Evolutionary conservation across 2,797 vertebrate genomes (phyloP).

Genomic region (Masticophis lateralis): DNA sequence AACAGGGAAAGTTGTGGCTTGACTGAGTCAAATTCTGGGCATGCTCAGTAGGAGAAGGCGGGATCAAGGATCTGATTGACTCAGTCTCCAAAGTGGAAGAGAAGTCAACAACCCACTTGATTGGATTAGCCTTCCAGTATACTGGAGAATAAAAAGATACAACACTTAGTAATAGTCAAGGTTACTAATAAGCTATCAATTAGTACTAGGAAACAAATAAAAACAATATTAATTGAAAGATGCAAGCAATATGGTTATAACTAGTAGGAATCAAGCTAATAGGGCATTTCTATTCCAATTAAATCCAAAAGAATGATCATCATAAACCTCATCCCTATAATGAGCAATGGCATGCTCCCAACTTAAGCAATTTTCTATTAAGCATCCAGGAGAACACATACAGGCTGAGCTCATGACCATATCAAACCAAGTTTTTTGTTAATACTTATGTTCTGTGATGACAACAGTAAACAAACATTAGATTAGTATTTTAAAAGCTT

Average conservation of each 20-base stretch:
- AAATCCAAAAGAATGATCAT: not conserved
- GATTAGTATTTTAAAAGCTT: not conserved
- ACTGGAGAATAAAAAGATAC: too few species aligned
- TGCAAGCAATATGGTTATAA: too few species aligned
- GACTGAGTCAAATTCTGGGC: too few species aligned
- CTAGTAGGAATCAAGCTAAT: not conserved
- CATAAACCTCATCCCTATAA: not conserved
- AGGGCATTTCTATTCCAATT: not conserved
- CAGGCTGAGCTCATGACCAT: not conserved
- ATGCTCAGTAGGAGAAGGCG: too few species aligned
- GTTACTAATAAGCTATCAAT: too few species aligned
- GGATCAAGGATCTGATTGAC: too few species aligned
- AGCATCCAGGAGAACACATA: constrained; percentile 14
- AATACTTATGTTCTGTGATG: not conserved
- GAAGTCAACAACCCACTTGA: too few species aligned
- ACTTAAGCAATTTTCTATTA: constrained; percentile 50
- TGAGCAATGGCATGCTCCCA: constrained; percentile 40
- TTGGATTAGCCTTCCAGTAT: too few species aligned
- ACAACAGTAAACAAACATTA: not conserved
- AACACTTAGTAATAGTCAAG: too few species aligned
- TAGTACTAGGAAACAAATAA: too few species aligned
- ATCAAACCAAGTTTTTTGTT: not conserved
- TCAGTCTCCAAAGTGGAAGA: too few species aligned
- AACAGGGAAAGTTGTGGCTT: not conserved
- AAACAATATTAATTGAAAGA: too few species aligned